These are phyloP conservation scores for Daktulosphaira vitifoliae DNA, from an alignment of 1,140 invertebrate genomes.

Conservation along the genomic window DNA sequence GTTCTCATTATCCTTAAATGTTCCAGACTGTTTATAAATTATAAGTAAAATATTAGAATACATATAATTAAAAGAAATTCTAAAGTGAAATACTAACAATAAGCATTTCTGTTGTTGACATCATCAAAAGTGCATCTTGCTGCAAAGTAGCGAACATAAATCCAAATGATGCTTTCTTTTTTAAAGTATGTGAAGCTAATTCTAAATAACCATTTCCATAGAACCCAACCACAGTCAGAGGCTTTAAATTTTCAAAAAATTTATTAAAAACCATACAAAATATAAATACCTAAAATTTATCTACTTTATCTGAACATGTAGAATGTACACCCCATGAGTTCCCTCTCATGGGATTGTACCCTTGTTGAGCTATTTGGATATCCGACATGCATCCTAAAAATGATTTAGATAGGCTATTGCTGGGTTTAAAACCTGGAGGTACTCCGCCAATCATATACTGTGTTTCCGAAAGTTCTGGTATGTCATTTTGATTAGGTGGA, in stretches of 20 bases:
- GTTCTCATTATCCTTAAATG: conserved; percentile 36
- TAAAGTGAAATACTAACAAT: conserved; percentile 39
- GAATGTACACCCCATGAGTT: conserved; percentile 66
- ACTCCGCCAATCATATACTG: conserved; percentile 71
- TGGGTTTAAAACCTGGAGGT: conserved; percentile 55
- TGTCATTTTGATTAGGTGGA: conserved; percentile 49
- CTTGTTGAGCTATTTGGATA: conserved; percentile 61
- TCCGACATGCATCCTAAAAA: conserved; percentile 76
- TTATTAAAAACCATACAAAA: neutral
- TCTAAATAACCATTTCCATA: conserved; percentile 71
- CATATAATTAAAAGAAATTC: no score
- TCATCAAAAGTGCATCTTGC: conserved; percentile 59
- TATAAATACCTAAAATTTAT: conserved; percentile 34
- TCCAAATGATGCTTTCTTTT: conserved; percentile 57
- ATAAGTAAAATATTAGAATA: neutral
- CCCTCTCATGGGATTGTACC: conserved; percentile 55
- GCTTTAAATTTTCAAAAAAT: conserved; percentile 43
- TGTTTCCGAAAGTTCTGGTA: conserved; percentile 55
- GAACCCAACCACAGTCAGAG: conserved; percentile 58
- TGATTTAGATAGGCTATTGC: conserved; percentile 48
- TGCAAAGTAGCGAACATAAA: conserved; percentile 70
- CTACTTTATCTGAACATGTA: conserved; percentile 62
- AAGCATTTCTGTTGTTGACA: conserved; percentile 58
- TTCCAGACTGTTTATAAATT: conserved; percentile 26
- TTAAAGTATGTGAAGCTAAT: conserved; percentile 55